Evolutionary conservation across 2,888 invertebrate genomes (phyloP), one percentile per base, ranked within the genome.

Genomic region (Syritta pipiens): DNA sequence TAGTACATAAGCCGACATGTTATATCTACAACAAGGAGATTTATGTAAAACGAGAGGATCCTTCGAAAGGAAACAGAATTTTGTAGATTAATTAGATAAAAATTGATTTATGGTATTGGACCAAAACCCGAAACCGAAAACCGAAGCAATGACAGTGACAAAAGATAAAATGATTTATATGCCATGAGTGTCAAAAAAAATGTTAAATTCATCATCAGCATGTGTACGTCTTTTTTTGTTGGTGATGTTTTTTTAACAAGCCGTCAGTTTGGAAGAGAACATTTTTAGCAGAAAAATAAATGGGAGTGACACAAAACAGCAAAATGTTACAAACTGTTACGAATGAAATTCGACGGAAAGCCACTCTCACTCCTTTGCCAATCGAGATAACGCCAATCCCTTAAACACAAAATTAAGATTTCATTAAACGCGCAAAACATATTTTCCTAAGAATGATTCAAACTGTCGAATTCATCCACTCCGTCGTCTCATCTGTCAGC

Each of bases 381-480:
- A 3, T 55, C 12, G 3, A 37, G 42, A 24, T 32, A 53, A 17
- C 24, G 19, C 35, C 24, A 14, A 44, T 24, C 24, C 32, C n/a
- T n/a, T 32, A 5, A 30, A 6, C 7, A 14, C 6, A 2, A 51
- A 53, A 63, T 53, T 30, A 53, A 44, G 59, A 65, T 77, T 59
- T 69, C 77, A 71, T 60, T 67, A 65, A 71, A 53, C 48, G 48
- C 60, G 40, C 71, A 69, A 69, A 28, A 42, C 68, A 57, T 44
- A 46, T n/a, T 69, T 63, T 32, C 37, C 48, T 76, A 49, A 62
- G 62, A 35, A 57, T 46, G 65, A 59, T 74, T 44, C 53, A 46
- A 74, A 74, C 69, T 69, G 42, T 60, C 71, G 48, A 55, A 71
- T 57, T 55, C 77, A 77, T 60, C 53, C 65, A 67, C 65, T 59